Percentiles rank a stretch among this genome's conserved stretches.
Evolutionary conservation across 2,113 vertebrate species (phyloP).

Genomic region (Bujurquina vittata): DNA sequence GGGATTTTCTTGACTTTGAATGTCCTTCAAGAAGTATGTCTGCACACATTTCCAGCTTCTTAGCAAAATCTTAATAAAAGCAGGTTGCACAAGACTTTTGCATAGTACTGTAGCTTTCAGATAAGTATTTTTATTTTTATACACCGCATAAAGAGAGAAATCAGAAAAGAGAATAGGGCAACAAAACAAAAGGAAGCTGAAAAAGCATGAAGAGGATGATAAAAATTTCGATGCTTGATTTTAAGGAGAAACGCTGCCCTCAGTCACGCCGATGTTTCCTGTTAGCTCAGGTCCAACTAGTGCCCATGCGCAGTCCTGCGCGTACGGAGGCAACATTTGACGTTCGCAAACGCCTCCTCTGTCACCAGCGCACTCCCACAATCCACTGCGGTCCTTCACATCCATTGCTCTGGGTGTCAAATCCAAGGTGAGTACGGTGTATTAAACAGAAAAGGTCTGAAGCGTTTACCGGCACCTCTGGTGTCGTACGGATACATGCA

Average conservation of each 20-base stretch:
- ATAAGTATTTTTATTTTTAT: too few relatives aligned
- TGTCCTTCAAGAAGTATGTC: not conserved
- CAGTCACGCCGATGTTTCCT: not conserved
- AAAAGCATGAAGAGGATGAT: too few relatives aligned
- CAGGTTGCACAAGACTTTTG: too few relatives aligned
- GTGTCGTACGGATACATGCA: not conserved
- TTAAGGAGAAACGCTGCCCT: not conserved
- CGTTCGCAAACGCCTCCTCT: not conserved
- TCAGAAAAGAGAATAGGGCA: too few relatives aligned
- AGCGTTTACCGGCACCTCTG: accelerated
- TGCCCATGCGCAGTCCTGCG: conserved; percentile 17
- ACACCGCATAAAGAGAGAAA: too few relatives aligned
- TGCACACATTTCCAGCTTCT: not conserved
- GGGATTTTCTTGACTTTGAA: not conserved
- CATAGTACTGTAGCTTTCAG: too few relatives aligned
- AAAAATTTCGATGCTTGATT: not conserved
- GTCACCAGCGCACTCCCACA: conserved; percentile 45
- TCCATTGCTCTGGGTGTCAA: conserved; percentile 50
- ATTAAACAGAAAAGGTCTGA: accelerated
- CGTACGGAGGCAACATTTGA: not conserved
- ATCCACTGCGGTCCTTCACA: conserved; percentile 60
- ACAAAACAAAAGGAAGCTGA: too few relatives aligned
- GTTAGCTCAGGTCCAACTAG: not conserved
- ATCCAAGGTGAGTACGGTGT: conserved; percentile 69
- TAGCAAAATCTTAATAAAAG: not conserved